A percentile compares a stretch with the other conserved stretches of the same genome.
Conservation (phyloP, 2,888 invertebrate species). For the Encarsia formosa region DNA sequence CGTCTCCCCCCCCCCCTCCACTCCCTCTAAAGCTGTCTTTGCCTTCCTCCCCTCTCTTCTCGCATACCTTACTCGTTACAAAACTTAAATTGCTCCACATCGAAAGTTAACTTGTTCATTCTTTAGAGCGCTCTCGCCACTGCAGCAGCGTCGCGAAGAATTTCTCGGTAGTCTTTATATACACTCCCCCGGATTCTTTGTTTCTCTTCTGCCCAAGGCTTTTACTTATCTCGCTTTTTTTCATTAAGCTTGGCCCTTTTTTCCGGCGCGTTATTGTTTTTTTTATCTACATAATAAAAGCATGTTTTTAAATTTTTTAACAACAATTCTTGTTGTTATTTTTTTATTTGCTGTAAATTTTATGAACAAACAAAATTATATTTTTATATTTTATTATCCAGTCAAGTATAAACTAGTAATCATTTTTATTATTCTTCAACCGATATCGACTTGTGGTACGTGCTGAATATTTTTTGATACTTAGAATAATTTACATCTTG, state of each 20-base stretch:
- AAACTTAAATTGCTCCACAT: slow-evolving; percentile 43
- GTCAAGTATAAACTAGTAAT: too few species aligned
- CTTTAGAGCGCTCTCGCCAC: too few species aligned
- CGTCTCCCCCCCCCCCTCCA: slow-evolving; percentile 20
- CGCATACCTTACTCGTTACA: slow-evolving; percentile 38
- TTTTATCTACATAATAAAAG: neutral
- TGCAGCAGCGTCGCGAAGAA: slow-evolving; percentile 17
- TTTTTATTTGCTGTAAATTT: neutral
- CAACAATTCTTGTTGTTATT: neutral
- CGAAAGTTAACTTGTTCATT: slow-evolving; percentile 40
- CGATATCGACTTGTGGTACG: too few species aligned
- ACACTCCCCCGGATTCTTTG: neutral
- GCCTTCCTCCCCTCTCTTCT: slow-evolving; percentile 3
- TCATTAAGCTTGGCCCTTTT: neutral
- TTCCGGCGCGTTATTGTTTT: neutral
- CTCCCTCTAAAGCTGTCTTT: slow-evolving; percentile 25
- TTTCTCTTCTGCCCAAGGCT: neutral
- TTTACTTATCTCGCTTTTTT: neutral
- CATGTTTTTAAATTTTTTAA: too few species aligned
- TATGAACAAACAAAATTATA: too few species aligned
- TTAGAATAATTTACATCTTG: too few species aligned
- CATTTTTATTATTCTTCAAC: too few species aligned
- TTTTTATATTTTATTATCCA: too few species aligned
- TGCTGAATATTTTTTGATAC: too few species aligned
- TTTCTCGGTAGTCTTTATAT: neutral